These are phyloP conservation scores for Platanista minor DNA, from an alignment of 2,113 vertebrate species.

Conservation along the genomic window DNA sequence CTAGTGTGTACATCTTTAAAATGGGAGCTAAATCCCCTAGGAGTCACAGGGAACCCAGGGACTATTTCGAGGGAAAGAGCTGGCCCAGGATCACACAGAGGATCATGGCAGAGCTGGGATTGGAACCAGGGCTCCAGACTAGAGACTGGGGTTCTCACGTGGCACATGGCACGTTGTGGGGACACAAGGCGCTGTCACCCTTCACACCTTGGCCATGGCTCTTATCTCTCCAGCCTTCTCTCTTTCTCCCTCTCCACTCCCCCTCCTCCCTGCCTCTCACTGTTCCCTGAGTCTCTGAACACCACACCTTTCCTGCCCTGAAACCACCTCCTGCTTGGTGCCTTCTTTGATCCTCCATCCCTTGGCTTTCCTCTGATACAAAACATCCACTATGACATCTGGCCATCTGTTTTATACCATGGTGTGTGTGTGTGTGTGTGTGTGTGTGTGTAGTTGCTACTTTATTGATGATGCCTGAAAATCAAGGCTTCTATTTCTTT, in stretches of 20 bases:
- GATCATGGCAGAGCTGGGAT: not conserved
- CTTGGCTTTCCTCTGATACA: not conserved
- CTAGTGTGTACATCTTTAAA: not conserved
- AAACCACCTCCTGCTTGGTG: fast-evolving
- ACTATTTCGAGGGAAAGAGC: not conserved
- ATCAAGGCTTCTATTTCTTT: not conserved
- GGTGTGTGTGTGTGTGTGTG: fast-evolving
- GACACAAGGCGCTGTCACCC: not conserved
- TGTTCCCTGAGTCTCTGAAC: not conserved
- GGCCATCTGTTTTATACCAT: not conserved
- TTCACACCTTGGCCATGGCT: not conserved
- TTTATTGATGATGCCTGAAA: not conserved
- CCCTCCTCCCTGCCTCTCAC: not conserved
- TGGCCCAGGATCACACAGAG: not conserved
- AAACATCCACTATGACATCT: not conserved
- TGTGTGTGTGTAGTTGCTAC: not conserved
- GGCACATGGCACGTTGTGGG: fast-evolving
- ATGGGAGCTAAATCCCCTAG: not conserved
- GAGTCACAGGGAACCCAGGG: not conserved
- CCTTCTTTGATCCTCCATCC: too few relatives aligned
- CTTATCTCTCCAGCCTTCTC: not conserved
- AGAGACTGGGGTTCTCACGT: fast-evolving
- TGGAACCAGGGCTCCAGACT: not conserved
- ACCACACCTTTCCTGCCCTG: fast-evolving
- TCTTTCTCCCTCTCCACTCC: not conserved